Evolutionary conservation across 2,797 vertebrate genomes (phyloP).

Genomic region (Carcharodon carcharias): DNA sequence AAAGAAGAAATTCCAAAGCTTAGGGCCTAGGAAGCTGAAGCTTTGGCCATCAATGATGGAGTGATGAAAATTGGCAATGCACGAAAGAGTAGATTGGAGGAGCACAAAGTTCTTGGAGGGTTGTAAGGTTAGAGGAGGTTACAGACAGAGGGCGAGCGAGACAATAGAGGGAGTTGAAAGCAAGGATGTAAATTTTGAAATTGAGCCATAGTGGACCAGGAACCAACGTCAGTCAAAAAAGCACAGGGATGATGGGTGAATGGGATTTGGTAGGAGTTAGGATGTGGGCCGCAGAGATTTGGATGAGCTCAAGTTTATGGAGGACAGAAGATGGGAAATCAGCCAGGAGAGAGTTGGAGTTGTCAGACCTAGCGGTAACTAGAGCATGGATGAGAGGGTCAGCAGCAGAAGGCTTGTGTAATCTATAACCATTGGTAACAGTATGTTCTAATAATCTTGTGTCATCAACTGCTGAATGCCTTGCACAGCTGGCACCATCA

Average conservation of each 20-base stretch:
- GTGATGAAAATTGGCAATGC: not conserved
- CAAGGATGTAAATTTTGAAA: not conserved
- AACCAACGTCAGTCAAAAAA: not conserved
- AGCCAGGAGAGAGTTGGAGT: not conserved
- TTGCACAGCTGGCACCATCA: not conserved
- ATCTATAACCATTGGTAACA: not conserved
- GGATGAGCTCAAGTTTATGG: not conserved
- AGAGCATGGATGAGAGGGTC: not conserved
- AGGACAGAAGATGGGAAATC: not conserved
- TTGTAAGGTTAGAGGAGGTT: not conserved
- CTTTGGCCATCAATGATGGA: not conserved
- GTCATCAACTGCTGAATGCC: not conserved
- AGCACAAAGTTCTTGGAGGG: not conserved
- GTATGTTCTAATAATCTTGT: not conserved
- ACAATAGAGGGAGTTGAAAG: not conserved
- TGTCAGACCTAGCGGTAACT: not conserved
- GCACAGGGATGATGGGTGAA: not conserved
- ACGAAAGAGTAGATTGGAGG: not conserved
- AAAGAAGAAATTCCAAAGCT: not conserved
- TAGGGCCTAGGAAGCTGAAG: not conserved
- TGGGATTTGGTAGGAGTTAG: not conserved
- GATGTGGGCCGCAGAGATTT: not conserved
- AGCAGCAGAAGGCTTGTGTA: not conserved
- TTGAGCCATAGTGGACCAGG: not conserved
- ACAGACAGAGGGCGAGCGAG: not conserved